Percentiles rank a stretch among this genome's conserved stretches.
phyloP scores from a whole-genome alignment of 1,140 invertebrate genomes.

The Formica selysi region DNA sequence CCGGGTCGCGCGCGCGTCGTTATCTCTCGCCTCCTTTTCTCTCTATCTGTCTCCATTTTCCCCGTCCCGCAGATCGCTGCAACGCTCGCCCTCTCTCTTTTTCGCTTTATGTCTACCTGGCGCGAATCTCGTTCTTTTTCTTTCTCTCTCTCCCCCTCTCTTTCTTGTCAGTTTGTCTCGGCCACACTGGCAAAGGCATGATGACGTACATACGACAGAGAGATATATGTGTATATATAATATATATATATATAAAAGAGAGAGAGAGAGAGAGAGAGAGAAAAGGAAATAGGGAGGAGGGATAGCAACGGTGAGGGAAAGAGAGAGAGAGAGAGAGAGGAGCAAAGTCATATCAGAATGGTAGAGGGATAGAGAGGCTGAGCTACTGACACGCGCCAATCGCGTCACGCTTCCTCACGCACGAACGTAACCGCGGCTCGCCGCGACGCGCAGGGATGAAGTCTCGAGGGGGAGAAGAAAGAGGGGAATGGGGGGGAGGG shows the following conservation, averaged over 20 bases:
- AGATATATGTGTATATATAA: neutral
- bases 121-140: neutral
- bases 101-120: conserved; percentile 5
- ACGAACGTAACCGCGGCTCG: conserved; percentile 58
- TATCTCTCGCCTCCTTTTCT: conserved; percentile 70
- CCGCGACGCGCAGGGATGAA: conserved; percentile 22
- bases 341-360: conserved; percentile 28
- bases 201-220: neutral
- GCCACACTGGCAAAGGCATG: neutral
- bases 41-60: neutral
- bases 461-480: conserved; percentile 37
- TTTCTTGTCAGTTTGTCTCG: conserved; percentile 3
- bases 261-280: conserved; percentile 2
- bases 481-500: neutral
- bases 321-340: conserved; percentile 25
- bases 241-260: neutral
- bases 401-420: conserved; percentile 68
- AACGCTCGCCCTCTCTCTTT: neutral
- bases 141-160: neutral
- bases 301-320: no score
- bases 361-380: conserved; percentile 36
- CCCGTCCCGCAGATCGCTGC: neutral
- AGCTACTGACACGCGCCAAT: conserved; percentile 74
- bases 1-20: conserved; percentile 67
- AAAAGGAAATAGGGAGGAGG: no score